Evolutionary conservation across 2,888 invertebrate genomes (phyloP).

Genomic region (Muschampia plurimacula): DNA sequence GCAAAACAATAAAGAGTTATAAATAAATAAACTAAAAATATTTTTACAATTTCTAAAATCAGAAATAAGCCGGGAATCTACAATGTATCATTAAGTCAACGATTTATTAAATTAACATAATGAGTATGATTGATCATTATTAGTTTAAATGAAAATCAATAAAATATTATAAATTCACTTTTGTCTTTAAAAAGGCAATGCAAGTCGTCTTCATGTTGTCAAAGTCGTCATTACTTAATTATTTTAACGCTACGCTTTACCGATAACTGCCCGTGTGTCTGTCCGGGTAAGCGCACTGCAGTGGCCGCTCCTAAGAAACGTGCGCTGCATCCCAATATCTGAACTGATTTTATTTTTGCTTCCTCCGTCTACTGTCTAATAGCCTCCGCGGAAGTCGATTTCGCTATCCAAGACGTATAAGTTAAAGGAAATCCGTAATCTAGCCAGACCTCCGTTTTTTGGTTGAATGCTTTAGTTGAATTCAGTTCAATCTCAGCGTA

Average conservation of each 20-base stretch:
- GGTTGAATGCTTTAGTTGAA: constrained; percentile 37
- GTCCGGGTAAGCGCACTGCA: constrained; percentile 68
- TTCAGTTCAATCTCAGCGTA: constrained; percentile 5
- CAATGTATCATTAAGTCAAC: no score
- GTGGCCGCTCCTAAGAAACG: constrained; percentile 74
- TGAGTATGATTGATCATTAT: no score
- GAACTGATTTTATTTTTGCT: constrained; percentile 82
- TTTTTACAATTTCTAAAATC: no score
- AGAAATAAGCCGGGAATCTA: no score
- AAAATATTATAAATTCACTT: background rate
- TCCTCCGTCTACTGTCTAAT: constrained; percentile 80
- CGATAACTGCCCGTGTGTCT: background rate
- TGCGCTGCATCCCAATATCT: constrained; percentile 78
- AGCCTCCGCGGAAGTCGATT: constrained; percentile 61
- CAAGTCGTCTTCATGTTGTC: no score
- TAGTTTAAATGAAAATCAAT: no score
- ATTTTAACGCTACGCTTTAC: background rate
- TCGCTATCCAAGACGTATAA: constrained; percentile 24
- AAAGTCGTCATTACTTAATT: background rate
- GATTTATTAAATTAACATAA: no score
- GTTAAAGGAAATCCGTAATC: constrained; percentile 27
- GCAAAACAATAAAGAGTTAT: no score
- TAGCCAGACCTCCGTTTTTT: constrained; percentile 28
- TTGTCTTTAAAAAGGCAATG: background rate
- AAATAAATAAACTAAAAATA: no score